Base-by-base conservation (phyloP, 1,140 invertebrate species). In the Micrasema minimum region DNA sequence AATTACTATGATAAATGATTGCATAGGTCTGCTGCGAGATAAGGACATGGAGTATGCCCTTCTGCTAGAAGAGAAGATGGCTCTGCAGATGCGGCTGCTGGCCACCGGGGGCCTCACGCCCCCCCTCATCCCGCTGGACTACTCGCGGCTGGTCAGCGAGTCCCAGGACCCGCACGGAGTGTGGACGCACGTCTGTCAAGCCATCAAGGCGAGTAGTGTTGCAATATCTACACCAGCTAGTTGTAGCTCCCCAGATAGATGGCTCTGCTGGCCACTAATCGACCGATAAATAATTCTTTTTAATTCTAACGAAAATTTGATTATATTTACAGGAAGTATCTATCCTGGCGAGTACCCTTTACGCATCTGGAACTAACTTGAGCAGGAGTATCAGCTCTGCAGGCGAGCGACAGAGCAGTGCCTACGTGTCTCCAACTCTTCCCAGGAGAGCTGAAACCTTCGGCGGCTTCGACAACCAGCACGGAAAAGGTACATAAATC, bases 371-470 rank as follows among this genome's bases (percentile, higher is more conserved):
- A 50, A 92, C 90, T 1, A 91, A 91, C 59, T 81, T 97, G 10
- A 94, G 93, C 10, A 88, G 96, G 51, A 96, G 94, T 78, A 91
- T 95, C 1, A 96, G 94, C 82, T 96, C 94, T 23, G 95, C 93
- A 4, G 95, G 95, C 14, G 96, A 97, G 81, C 89, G 93, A 67
- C 92, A 96, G 69, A 95, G 92, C 77, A 89, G 90, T 7, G 88
- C 90, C 7, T 95, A 93, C 78, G 87, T 92, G 43, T 92, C 92
- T 16, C 91, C 94, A 7, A 91, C 93, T 16, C 81, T 97, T 66
- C 95, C 96, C 3, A 92, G 95, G 76, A 85, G 96, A 35, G 95
- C 96, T 0, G 96, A 97, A 84, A 97, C 96, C 0, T 98, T 97
- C 83, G 94, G 94, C 9, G 96, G 96, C 1, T 97, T 97, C 79